These are phyloP conservation scores for Cyphomyrus plagiostoma DNA, from an alignment of 2,113 vertebrate genomes.

Conservation along the genomic window DNA sequence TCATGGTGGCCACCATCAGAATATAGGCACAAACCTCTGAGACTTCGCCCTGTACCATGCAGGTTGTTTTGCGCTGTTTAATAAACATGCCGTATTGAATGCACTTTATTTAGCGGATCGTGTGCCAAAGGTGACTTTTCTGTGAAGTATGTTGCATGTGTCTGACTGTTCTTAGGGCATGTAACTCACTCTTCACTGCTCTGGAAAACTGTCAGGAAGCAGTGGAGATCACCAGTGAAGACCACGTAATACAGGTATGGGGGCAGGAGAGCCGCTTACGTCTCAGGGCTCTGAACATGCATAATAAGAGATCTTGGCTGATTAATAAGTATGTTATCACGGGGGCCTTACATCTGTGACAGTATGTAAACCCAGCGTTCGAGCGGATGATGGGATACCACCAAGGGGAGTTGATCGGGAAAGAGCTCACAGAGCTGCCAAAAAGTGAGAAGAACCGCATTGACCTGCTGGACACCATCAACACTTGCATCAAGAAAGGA, in stretches of 20 bases:
- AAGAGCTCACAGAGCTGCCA: constrained; percentile 80
- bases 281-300: not conserved
- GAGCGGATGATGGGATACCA: constrained; percentile 92
- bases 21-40: not conserved
- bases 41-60: not conserved
- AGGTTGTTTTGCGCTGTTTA: not conserved
- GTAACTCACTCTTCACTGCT: constrained; percentile 84
- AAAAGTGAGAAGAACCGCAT: constrained; percentile 83
- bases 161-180: constrained; percentile 63
- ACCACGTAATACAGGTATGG: constrained; percentile 92
- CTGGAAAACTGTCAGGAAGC: constrained; percentile 90
- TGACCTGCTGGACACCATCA: constrained; percentile 85
- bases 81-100: not conserved
- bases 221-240: constrained; percentile 91
- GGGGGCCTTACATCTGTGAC: constrained; percentile 8
- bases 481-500: constrained; percentile 86
- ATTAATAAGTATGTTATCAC: not conserved
- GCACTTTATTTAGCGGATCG: not conserved
- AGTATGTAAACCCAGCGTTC: constrained; percentile 95
- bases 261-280: not conserved
- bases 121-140: not conserved
- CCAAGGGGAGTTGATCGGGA: constrained; percentile 86
- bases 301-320: not conserved
- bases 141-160: not conserved
- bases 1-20: not conserved